Percentiles rank a stretch among this genome's conserved stretches.
Conservation (phyloP, 1,140 invertebrate genomes). For the Lanistes nyassanus region DNA sequence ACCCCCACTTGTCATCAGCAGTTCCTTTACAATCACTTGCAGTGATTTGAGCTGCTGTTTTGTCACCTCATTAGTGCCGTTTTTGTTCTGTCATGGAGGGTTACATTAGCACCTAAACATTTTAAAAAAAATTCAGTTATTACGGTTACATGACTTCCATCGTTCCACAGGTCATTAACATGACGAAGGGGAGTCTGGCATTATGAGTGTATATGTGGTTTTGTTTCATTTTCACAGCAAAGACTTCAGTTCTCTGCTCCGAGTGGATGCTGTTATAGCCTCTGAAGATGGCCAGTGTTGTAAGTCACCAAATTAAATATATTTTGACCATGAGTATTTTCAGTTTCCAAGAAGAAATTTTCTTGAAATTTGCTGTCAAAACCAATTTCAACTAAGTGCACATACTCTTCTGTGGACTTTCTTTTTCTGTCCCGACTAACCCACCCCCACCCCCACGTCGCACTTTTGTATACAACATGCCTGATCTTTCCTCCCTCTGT, state of each 20-base stretch:
- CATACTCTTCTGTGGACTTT: background rate
- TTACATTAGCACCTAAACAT: background rate
- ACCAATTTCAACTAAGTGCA: background rate
- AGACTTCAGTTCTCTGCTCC: too few relatives aligned
- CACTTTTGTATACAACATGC: background rate
- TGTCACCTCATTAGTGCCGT: too few relatives aligned
- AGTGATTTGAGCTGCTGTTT: too few relatives aligned
- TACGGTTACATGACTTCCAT: background rate
- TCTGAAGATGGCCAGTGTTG: constrained; percentile 6
- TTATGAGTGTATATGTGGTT: background rate
- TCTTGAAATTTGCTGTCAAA: background rate
- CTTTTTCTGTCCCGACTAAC: too few relatives aligned
- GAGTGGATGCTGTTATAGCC: too few relatives aligned
- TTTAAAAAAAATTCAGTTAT: background rate
- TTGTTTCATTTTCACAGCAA: background rate
- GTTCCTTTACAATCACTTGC: too few relatives aligned
- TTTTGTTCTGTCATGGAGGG: too few relatives aligned
- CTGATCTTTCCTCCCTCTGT: background rate
- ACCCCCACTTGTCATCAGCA: too few relatives aligned
- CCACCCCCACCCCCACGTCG: too few relatives aligned
- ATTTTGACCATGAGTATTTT: constrained; percentile 16
- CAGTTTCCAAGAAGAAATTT: constrained; percentile 7
- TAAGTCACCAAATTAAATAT: constrained; percentile 4
- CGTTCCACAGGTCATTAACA: background rate
- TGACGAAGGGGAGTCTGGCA: background rate